Conservation (phyloP, 1,140 invertebrate species). For the Platyura marginata region DNA sequence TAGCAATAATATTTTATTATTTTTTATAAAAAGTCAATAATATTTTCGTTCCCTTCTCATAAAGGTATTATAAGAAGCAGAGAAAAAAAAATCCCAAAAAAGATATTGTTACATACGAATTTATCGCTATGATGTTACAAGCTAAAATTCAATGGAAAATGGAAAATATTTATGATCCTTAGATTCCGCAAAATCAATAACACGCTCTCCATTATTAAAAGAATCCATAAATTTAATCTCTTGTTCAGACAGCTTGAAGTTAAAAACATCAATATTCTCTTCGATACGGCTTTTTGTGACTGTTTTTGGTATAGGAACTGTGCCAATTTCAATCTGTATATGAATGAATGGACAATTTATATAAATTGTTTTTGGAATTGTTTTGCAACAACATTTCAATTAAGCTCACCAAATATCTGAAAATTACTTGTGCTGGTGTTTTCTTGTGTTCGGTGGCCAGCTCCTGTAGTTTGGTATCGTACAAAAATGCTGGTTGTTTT, state of each 20-base stretch:
- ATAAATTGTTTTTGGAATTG: too few relatives aligned
- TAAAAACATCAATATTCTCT: conserved; percentile 59
- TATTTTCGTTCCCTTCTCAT: neutral
- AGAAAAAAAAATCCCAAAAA: too few relatives aligned
- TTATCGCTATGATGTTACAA: neutral
- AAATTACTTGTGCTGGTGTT: conserved; percentile 42
- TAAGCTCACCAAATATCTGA: conserved; percentile 36
- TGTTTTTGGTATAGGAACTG: conserved; percentile 69
- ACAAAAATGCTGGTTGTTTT: conserved; percentile 39
- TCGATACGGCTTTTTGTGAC: conserved; percentile 50
- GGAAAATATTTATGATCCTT: conserved; percentile 39
- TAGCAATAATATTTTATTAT: too few relatives aligned
- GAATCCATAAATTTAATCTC: conserved; percentile 35
- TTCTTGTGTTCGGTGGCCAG: conserved; percentile 50
- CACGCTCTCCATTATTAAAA: conserved; percentile 29
- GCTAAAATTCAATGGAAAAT: conserved; percentile 29
- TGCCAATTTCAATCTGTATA: conserved; percentile 47
- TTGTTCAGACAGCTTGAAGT: conserved; percentile 47
- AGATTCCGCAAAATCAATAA: conserved; percentile 18
- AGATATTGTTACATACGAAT: neutral
- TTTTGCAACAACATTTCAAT: conserved; percentile 2
- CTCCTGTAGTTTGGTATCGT: conserved; percentile 39
- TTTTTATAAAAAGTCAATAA: too few relatives aligned
- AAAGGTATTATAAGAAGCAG: neutral
- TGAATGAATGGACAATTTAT: neutral